Base-by-base conservation (phyloP, 1,140 invertebrate species). In the Drosophila jambulina region DNA sequence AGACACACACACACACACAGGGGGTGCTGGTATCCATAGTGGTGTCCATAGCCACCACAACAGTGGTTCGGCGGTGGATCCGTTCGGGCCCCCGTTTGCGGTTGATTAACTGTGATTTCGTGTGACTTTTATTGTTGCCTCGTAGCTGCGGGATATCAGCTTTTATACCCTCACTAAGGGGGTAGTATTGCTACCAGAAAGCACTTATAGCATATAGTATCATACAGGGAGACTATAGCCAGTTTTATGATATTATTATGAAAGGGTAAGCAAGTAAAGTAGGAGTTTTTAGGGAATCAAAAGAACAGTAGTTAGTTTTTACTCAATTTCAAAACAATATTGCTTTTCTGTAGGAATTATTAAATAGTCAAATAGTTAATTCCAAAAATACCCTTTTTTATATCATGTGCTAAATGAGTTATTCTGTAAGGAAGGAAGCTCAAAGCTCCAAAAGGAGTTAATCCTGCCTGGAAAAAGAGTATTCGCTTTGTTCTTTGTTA, bases 91-190 rank as follows among this genome's bases (percentile, higher is more conserved):
- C 76, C 75, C 78, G 80, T 86, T 86, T 74, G 61, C 45, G 79
- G 81, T 88, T 88, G 85, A 88, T 88, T 90, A 90, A 90, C 85
- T 85, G 68, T 82, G 75, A 54, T 85, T 81, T 72, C 75, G 75
- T 78, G 75, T 75, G 78, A 77, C 79, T 82, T 87, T 88, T 90
- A 90, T 90, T 81, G 64, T 83, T 61, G 65, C 56, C 64, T 68
- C 69, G 45, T 77, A 63, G 54, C 69, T 49, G 68, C 48, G 46
- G 70, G 43, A 72, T 72, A 71, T 34, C 45, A 49, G 51, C 21
- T 27, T 58, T 10, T 9, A 71, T 72, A 68, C 67, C 65, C 60
- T 46, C 1, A 27, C n/a, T 0, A 6, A 1, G 12, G 17, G 67
- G 67, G 48, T 67, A 45, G 51, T 70, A 9, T 13, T 10, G 6